Evolutionary conservation across 92 coral and sea anemone genomes (phyloP).

Genomic region (Zoanthus gigantus): DNA sequence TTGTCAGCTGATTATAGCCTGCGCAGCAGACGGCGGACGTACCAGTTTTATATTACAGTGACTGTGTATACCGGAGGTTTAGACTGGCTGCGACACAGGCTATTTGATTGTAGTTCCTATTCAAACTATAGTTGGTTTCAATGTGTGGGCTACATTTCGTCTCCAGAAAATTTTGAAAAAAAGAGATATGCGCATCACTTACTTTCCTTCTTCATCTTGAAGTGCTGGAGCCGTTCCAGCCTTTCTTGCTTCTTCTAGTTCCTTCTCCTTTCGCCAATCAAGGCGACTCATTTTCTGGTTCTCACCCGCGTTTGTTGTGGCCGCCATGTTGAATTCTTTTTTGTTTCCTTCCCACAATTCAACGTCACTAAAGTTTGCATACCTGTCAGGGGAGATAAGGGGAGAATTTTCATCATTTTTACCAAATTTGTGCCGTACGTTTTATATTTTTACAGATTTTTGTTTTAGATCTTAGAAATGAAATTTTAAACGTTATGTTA

Average conservation of each 20-base stretch:
- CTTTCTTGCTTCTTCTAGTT: conserved; percentile 97
- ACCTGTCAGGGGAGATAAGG: background rate
- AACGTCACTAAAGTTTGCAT: background rate
- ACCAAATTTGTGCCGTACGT: background rate
- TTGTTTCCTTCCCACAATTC: conserved; percentile 69
- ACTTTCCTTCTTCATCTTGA: conserved; percentile 99
- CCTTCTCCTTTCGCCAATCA: conserved; percentile 99
- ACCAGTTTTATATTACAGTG: no score
- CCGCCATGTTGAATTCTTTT: conserved; percentile 90
- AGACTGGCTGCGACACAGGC: no score
- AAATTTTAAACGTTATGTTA: background rate
- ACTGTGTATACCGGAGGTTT: no score
- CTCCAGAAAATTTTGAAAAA: background rate
- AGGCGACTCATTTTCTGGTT: conserved; percentile 92
- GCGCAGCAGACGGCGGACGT: no score
- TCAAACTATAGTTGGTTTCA: background rate
- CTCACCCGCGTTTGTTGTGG: conserved; percentile 59
- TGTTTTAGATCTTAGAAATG: background rate
- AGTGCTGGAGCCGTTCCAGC: conserved; percentile 99
- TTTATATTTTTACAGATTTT: background rate
- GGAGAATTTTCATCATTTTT: background rate
- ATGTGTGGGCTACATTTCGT: conserved; percentile 4
- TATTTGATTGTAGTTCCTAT: no score
- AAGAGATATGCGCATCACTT: conserved; percentile 38
- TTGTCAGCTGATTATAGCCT: no score